phyloP scores from a whole-genome alignment of 2,797 vertebrate species.

The Galago senegalensis region DNA sequence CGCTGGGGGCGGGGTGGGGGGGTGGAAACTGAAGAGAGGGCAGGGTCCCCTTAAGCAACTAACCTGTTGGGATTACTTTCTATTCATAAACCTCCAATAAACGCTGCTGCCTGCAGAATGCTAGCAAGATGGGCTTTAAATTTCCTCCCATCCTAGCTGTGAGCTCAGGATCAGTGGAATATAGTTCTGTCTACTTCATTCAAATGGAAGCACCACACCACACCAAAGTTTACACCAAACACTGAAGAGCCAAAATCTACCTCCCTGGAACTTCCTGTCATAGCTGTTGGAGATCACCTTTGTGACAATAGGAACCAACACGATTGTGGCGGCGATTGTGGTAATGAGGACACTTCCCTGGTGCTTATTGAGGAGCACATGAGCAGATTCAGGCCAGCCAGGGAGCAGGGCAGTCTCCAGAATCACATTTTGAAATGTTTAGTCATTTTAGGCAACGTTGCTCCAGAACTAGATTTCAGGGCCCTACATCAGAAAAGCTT shows the following conservation, averaged over 20 bases:
- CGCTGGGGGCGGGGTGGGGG: background rate
- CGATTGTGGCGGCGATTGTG: background rate
- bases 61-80: background rate
- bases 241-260: background rate
- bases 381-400: background rate
- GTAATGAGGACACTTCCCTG: background rate
- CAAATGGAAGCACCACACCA: background rate
- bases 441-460: background rate
- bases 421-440: background rate
- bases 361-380: background rate
- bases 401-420: background rate
- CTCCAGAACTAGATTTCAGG: background rate
- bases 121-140: background rate
- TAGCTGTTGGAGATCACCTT: background rate
- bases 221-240: background rate
- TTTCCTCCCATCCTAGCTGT: background rate
- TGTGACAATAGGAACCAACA: background rate
- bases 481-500: background rate
- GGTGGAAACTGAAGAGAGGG: background rate
- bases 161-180: background rate
- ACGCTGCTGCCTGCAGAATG: background rate
- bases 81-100: background rate
- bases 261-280: background rate
- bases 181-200: background rate
- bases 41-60: background rate